Conservation (phyloP, 35 echinoderm and acorn worm species). For the Heliocidaris tuberculata region DNA sequence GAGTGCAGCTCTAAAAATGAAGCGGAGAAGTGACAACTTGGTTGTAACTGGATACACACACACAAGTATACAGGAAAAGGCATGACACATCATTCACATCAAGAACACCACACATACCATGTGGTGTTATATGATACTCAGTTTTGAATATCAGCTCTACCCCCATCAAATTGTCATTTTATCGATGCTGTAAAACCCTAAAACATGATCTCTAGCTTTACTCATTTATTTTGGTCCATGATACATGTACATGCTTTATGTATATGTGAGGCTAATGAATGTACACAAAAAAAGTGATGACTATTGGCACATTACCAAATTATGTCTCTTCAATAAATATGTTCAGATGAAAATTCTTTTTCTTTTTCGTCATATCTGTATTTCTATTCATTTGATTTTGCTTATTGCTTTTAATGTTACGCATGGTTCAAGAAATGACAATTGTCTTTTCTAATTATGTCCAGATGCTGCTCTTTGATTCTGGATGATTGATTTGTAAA, state of each 20-base stretch:
- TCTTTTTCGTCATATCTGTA: not conserved
- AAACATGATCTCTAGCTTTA: slow-evolving; percentile 3
- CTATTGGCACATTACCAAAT: slow-evolving; percentile 11
- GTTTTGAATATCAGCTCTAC: not conserved
- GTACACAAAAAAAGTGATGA: not conserved
- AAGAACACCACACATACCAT: not conserved
- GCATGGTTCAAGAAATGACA: not conserved
- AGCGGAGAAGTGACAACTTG: slow-evolving; percentile 1
- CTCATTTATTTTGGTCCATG: slow-evolving; percentile 9
- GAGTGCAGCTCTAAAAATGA: not conserved
- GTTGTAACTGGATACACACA: not conserved
- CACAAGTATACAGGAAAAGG: not conserved
- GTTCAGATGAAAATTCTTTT: not conserved
- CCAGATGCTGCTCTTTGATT: not conserved
- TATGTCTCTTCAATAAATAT: not conserved
- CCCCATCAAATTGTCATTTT: not conserved
- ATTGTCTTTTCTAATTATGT: not conserved
- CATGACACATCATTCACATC: not conserved
- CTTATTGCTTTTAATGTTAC: not conserved
- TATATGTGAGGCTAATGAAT: not conserved
- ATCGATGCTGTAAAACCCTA: slow-evolving; percentile 2
- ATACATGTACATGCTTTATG: not conserved
- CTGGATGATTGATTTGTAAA: not conserved
- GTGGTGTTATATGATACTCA: slow-evolving; percentile 1
- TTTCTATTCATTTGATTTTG: not conserved